Percentiles rank a stretch among this genome's conserved stretches.
Evolutionary conservation across 1,140 invertebrate species (phyloP).

Genomic region (Drosophila sulfurigaster): DNA sequence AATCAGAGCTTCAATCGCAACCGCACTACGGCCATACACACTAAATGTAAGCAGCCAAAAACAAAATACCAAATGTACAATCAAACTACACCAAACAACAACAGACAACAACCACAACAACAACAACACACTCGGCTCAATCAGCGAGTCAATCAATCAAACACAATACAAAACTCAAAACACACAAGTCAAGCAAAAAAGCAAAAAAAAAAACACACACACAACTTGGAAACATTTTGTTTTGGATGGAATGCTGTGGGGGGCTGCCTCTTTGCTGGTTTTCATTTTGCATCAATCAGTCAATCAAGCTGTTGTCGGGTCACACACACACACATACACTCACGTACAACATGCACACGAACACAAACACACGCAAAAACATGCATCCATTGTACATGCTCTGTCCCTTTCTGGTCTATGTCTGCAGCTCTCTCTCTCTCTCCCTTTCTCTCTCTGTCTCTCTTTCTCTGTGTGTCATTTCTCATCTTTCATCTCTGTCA

Average conservation of each 20-base stretch:
- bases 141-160: slow-evolving; percentile 21
- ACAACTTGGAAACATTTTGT: slow-evolving; percentile 5
- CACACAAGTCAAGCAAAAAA: too few relatives aligned
- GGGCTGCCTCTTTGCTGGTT: slow-evolving; percentile 62
- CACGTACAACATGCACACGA: slow-evolving; percentile 1
- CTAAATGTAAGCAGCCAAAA: slow-evolving; percentile 50
- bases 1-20: slow-evolving; percentile 5
- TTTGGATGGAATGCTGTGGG: slow-evolving; percentile 55
- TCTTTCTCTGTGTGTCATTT: slow-evolving; percentile 21
- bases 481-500: slow-evolving; percentile 15
- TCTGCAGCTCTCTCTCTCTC: slow-evolving; percentile 5
- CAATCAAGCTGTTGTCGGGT: slow-evolving; percentile 44
- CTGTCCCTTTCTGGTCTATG: slow-evolving; percentile 20
- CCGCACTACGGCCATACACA: slow-evolving; percentile 31
- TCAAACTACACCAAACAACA: slow-evolving; percentile 9
- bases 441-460: slow-evolving; percentile 10
- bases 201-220: slow-evolving; percentile 12
- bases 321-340: slow-evolving; percentile 21
- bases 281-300: slow-evolving; percentile 55
- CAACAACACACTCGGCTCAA: slow-evolving; percentile 36
- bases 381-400: slow-evolving; percentile 20
- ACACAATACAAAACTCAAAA: slow-evolving; percentile 29
- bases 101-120: slow-evolving; percentile 16
- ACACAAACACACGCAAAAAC: slow-evolving; percentile 9
- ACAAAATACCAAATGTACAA: slow-evolving; percentile 2